A percentile compares a stretch with the other conserved stretches of the same genome.
Conservation (phyloP, 2,797 vertebrate genomes). For the Sitta carolinensis region DNA sequence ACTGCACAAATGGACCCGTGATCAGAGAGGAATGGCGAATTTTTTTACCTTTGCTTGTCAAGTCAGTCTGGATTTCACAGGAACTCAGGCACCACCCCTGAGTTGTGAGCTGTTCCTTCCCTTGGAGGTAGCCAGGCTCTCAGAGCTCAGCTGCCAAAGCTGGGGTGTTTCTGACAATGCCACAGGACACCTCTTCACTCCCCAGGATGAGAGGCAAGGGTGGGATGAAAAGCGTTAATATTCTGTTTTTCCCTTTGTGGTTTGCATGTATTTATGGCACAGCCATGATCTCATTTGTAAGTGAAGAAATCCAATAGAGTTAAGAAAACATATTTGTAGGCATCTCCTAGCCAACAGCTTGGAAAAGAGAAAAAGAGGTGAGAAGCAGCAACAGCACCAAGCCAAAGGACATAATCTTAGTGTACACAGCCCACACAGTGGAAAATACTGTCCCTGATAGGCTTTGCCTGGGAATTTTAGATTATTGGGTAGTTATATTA, state of each 20-base stretch:
- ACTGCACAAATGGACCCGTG: fast-evolving
- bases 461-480: background rate
- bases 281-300: background rate
- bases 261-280: background rate
- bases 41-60: background rate
- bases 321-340: background rate
- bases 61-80: background rate
- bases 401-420: background rate
- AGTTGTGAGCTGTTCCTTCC: background rate
- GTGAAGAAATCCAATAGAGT: background rate
- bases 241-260: background rate
- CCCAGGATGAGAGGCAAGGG: background rate
- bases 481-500: background rate
- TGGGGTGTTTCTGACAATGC: background rate
- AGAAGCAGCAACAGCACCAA: background rate
- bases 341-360: background rate
- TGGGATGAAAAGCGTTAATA: background rate
- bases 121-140: background rate
- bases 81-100: fast-evolving
- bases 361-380: background rate
- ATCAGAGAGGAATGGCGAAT: background rate
- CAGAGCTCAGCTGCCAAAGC: background rate
- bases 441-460: background rate
- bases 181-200: background rate
- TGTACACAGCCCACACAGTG: background rate